Evolutionary conservation across 2,113 vertebrate genomes (phyloP).

Genomic region (Theristicus caerulescens): DNA sequence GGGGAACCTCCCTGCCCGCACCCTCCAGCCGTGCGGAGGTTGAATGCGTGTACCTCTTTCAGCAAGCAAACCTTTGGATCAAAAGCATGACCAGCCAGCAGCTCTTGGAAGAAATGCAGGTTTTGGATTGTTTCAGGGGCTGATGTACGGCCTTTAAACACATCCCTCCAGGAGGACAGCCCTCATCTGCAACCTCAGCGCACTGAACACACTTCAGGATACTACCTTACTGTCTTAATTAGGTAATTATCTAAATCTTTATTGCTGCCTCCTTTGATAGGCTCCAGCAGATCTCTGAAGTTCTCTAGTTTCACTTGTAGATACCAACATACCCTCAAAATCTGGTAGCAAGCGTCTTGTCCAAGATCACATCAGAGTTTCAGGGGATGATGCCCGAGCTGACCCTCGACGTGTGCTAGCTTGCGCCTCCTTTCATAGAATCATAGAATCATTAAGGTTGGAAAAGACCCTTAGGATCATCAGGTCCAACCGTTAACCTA

Average conservation of each 20-base stretch:
- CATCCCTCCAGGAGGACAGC: background rate
- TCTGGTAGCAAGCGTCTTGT: background rate
- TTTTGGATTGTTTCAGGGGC: background rate
- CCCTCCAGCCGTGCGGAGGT: background rate
- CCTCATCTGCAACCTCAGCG: background rate
- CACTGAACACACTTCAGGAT: background rate
- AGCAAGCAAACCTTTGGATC: background rate
- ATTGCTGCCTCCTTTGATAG: background rate
- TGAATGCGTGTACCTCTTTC: background rate
- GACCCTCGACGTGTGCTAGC: accelerated
- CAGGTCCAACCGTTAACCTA: too few relatives aligned
- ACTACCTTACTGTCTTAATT: background rate
- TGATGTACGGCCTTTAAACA: background rate
- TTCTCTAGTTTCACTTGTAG: background rate
- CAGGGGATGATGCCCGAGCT: too few relatives aligned
- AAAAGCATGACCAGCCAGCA: background rate
- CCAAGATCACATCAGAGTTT: background rate
- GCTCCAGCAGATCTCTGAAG: background rate
- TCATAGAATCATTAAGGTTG: too few relatives aligned
- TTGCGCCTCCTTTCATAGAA: background rate
- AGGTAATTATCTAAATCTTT: background rate
- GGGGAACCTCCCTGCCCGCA: background rate
- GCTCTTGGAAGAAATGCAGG: background rate
- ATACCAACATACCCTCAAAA: background rate
- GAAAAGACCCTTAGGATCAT: too few relatives aligned